Conservation (phyloP, 2,797 vertebrate species). For the Danio tinwini region DNA sequence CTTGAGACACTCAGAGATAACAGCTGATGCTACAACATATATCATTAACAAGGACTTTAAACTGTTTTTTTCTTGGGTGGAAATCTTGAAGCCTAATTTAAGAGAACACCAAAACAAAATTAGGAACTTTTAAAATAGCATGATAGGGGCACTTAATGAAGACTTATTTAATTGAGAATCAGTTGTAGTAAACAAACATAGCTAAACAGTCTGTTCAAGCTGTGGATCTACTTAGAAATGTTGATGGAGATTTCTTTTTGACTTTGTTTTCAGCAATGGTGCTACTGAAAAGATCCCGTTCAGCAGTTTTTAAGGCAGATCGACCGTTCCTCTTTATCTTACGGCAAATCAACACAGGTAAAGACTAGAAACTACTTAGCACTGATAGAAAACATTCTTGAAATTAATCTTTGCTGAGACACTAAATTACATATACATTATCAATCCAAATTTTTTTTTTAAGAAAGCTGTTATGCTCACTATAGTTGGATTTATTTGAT, state of each 20-base stretch:
- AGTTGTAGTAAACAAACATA: neutral
- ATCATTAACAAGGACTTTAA: no score
- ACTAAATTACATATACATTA: neutral
- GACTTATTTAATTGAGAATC: neutral
- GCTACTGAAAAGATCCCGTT: slow-evolving; percentile 88
- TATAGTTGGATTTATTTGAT: no score
- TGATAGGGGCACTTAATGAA: neutral
- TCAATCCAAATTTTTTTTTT: no score
- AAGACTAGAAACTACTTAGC: neutral
- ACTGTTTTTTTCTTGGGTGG: no score
- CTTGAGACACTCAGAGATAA: no score
- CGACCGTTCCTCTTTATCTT: slow-evolving; percentile 87
- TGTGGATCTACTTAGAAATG: neutral
- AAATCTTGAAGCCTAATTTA: no score
- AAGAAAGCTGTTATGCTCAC: no score
- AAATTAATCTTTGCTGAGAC: neutral
- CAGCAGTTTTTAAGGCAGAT: slow-evolving; percentile 89
- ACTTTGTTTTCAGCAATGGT: slow-evolving; percentile 81
- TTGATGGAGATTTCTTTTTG: neutral
- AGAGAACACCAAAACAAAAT: no score
- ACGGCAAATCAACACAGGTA: slow-evolving; percentile 87
- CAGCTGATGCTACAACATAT: no score
- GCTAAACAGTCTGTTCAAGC: slow-evolving; percentile 1
- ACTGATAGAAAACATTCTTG: neutral
- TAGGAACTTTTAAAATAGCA: no score